These are phyloP conservation scores for Meda fulgida DNA, from an alignment of 2,797 vertebrate genomes.

Conservation along the genomic window DNA sequence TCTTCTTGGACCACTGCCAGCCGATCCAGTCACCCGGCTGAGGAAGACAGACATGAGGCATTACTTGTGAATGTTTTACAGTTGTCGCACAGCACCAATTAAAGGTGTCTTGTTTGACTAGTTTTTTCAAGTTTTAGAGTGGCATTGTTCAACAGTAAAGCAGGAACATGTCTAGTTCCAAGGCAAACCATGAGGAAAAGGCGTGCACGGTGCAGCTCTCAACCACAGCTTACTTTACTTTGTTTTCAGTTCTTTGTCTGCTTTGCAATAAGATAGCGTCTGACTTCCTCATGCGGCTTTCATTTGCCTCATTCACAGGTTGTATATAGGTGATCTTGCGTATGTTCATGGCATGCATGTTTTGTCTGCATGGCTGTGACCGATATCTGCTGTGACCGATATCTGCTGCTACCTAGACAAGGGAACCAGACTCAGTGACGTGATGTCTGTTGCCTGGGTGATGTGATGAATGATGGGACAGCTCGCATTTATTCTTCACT, in stretches of 20 bases:
- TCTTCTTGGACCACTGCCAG: constrained; percentile 34
- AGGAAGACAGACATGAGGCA: neutral
- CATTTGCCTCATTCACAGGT: neutral
- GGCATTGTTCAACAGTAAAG: neutral
- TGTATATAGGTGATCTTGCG: constrained; percentile 3
- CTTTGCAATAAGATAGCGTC: neutral
- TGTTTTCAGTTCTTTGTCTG: constrained; percentile 15
- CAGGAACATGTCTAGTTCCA: neutral
- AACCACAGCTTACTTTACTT: neutral
- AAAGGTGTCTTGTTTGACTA: constrained; percentile 17
- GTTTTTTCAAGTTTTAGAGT: constrained; percentile 6
- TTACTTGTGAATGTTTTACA: constrained; percentile 11
- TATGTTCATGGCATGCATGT: neutral
- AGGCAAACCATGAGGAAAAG: constrained; percentile 15
- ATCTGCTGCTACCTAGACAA: constrained; percentile 42
- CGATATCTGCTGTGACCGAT: constrained; percentile 20
- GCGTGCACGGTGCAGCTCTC: neutral
- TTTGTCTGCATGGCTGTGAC: constrained; percentile 1
- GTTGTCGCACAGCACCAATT: constrained; percentile 35
- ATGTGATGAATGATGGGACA: constrained; percentile 52
- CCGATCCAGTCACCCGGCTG: constrained; percentile 1
- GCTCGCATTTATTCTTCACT: constrained; percentile 27
- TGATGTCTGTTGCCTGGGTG: constrained; percentile 59
- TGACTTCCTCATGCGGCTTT: neutral
- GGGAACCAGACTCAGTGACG: constrained; percentile 11